Conservation (phyloP, 2,797 vertebrate genomes). For the Enteromius anoplus region DNA sequence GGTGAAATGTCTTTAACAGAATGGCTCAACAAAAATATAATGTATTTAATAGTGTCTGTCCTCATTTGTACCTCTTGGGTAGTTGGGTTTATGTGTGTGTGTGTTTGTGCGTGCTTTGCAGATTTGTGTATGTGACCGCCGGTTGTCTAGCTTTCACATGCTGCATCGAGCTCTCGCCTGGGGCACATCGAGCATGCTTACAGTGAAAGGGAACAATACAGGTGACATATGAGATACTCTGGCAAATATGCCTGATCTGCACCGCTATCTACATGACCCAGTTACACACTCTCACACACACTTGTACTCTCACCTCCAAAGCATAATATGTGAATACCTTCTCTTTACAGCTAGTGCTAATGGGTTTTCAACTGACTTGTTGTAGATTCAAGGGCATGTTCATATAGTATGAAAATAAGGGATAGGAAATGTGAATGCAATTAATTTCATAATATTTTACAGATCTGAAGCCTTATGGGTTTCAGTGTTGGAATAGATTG, state of each 20-base stretch:
- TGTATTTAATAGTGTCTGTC: conserved; percentile 15
- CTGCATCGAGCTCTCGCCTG: conserved; percentile 24
- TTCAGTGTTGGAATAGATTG: background rate
- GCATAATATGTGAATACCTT: background rate
- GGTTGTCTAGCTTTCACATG: conserved; percentile 41
- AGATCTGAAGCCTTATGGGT: background rate
- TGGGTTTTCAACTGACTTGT: background rate
- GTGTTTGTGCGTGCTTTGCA: conserved; percentile 12
- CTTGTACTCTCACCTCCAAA: conserved; percentile 11
- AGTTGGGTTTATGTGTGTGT: conserved; percentile 3
- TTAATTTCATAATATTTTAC: background rate
- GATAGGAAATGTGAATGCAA: background rate
- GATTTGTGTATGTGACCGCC: conserved; percentile 16
- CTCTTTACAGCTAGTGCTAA: background rate
- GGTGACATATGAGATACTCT: conserved; percentile 63
- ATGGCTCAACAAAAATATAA: no score
- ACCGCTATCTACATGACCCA: conserved; percentile 38
- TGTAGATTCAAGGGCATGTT: background rate
- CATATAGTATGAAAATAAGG: background rate
- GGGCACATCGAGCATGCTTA: conserved; percentile 58
- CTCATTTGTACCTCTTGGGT: conserved; percentile 26
- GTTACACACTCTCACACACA: conserved; percentile 17
- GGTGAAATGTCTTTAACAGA: background rate
- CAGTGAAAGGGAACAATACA: conserved; percentile 64
- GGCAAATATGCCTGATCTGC: conserved; percentile 58